Evolutionary conservation across 2,113 vertebrate genomes (phyloP).

Genomic region (Phylloscopus trochiloides): DNA sequence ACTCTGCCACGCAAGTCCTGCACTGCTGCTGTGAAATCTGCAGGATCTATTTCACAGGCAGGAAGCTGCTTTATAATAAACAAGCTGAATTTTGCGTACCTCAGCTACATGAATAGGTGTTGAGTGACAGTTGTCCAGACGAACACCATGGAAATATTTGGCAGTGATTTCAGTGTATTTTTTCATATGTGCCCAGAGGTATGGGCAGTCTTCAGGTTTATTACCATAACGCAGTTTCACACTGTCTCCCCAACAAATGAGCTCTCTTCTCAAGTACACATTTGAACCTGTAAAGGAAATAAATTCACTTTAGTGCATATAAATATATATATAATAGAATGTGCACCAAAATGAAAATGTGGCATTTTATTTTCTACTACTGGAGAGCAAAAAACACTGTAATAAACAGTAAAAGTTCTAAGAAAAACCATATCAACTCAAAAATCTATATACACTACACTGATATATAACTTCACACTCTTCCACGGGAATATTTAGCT

Average conservation of each 20-base stretch:
- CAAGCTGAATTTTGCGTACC: slow-evolving; percentile 71
- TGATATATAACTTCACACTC: neutral
- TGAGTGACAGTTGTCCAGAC: slow-evolving; percentile 97
- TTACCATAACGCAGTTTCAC: slow-evolving; percentile 92
- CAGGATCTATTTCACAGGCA: neutral
- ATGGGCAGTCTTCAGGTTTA: slow-evolving; percentile 91
- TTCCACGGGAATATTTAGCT: neutral
- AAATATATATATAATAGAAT: neutral
- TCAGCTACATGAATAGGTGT: slow-evolving; percentile 94
- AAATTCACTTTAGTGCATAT: neutral
- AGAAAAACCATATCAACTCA: neutral
- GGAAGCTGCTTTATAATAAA: neutral
- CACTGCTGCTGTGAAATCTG: neutral
- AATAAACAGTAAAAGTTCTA: neutral
- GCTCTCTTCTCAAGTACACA: slow-evolving; percentile 92
- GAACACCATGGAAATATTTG: slow-evolving; percentile 87
- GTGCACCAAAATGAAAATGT: neutral
- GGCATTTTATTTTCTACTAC: neutral
- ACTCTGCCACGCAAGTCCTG: neutral
- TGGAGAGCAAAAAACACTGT: neutral
- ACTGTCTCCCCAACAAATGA: slow-evolving; percentile 96
- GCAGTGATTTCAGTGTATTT: slow-evolving; percentile 94
- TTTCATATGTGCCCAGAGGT: slow-evolving; percentile 94
- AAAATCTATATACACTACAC: neutral
- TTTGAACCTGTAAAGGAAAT: slow-evolving; percentile 79